Conservation (phyloP, 1,140 invertebrate species). For the Diorhabda elongata region DNA sequence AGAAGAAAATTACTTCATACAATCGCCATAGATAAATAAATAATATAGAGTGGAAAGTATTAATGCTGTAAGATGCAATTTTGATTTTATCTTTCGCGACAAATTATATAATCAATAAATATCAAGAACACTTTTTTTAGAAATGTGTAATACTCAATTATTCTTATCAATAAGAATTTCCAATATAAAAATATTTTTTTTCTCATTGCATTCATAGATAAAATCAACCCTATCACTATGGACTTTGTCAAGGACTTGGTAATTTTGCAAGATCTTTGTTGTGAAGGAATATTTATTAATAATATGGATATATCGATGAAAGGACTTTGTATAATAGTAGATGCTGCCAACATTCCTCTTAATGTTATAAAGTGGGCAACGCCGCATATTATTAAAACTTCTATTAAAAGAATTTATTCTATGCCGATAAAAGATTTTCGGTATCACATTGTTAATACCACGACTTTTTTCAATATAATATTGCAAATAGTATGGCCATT, state of each 20-base stretch:
- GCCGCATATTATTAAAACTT: conserved; percentile 38
- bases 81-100: not conserved
- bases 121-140: not conserved
- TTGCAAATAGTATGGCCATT: conserved; percentile 40
- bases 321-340: conserved; percentile 44
- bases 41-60: not conserved
- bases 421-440: conserved; percentile 36
- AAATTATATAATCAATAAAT: not conserved
- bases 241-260: conserved; percentile 22
- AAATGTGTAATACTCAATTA: not conserved
- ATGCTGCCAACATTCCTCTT: conserved; percentile 41
- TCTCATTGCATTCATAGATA: conserved; percentile 20
- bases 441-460: conserved; percentile 39
- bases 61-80: not conserved
- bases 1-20: too few relatives aligned
- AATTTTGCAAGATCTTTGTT: conserved; percentile 24
- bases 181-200: not conserved
- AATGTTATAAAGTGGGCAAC: conserved; percentile 44
- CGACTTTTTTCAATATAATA: conserved; percentile 28
- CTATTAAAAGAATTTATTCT: conserved; percentile 37
- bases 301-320: conserved; percentile 20
- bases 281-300: conserved; percentile 24
- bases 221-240: conserved; percentile 25
- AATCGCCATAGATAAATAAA: too few relatives aligned
- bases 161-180: not conserved